These are phyloP conservation scores for Rhinoptilus africanus DNA, from an alignment of 2,113 vertebrate genomes.

Conservation along the genomic window DNA sequence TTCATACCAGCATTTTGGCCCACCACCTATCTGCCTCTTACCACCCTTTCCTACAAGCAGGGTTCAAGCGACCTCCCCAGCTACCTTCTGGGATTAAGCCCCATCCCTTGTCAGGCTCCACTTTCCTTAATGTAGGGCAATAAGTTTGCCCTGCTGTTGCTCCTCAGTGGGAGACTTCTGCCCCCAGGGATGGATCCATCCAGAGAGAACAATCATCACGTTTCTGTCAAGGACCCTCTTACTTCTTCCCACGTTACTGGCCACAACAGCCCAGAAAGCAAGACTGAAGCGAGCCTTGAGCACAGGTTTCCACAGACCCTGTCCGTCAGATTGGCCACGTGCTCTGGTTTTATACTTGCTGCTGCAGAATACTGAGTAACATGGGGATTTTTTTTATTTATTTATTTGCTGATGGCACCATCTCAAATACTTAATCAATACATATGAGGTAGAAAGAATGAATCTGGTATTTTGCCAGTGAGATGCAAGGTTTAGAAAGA, in stretches of 20 bases:
- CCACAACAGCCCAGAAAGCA: not conserved
- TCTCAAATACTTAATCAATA: constrained; percentile 31
- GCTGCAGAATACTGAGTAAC: not conserved
- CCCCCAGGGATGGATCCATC: not conserved
- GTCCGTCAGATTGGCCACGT: not conserved
- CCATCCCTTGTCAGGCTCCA: not conserved
- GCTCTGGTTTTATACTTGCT: not conserved
- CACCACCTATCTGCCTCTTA: not conserved
- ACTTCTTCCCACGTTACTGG: not conserved
- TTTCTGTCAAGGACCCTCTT: not conserved
- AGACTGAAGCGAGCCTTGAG: not conserved
- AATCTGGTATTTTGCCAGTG: not conserved
- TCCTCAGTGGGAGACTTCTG: not conserved
- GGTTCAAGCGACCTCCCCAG: not conserved
- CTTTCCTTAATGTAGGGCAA: not conserved
- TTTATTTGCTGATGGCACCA: not conserved
- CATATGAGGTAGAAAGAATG: not conserved
- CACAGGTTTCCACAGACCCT: not conserved
- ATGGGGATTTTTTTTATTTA: not conserved
- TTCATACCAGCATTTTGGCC: not conserved
- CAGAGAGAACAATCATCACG: not conserved
- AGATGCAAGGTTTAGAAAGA: constrained; percentile 6
- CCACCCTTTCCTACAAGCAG: not conserved
- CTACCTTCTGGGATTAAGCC: not conserved
- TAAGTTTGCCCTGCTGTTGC: not conserved